Evolutionary conservation across 2,113 vertebrate genomes (phyloP).

Genomic region (Takifugu bimaculatus): DNA sequence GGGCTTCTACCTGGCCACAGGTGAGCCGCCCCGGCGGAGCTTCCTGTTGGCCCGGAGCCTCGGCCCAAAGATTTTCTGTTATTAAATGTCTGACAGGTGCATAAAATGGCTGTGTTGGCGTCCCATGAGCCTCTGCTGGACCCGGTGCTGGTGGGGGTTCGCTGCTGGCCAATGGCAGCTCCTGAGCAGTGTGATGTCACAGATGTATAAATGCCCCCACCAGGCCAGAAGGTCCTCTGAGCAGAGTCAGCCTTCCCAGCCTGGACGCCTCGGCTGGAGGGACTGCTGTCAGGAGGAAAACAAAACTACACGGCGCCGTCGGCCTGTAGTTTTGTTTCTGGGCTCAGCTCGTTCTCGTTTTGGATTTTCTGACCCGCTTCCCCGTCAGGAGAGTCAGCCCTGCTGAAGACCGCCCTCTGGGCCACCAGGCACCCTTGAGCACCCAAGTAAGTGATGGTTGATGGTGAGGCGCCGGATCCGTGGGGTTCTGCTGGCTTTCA

Average conservation of each 20-base stretch:
- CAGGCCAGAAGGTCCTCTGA: slow-evolving; percentile 79
- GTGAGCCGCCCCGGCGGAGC: no score
- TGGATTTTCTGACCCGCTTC: slow-evolving; percentile 81
- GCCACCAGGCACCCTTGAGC: slow-evolving; percentile 90
- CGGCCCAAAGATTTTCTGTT: neutral
- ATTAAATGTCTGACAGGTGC: slow-evolving; percentile 21
- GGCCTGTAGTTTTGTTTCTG: slow-evolving; percentile 97
- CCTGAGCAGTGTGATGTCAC: slow-evolving; percentile 43
- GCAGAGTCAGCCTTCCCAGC: slow-evolving; percentile 98
- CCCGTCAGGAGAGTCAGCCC: slow-evolving; percentile 84
- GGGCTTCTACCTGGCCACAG: no score
- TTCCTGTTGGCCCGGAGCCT: no score
- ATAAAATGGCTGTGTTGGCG: slow-evolving; percentile 25
- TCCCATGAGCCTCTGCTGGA: slow-evolving; percentile 35
- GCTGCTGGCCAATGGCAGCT: slow-evolving; percentile 74
- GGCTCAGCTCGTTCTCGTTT: slow-evolving; percentile 86
- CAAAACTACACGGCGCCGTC: slow-evolving; percentile 88
- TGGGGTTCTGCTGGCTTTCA: neutral
- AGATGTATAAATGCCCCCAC: slow-evolving; percentile 85
- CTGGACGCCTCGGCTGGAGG: slow-evolving; percentile 98
- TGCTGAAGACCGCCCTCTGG: slow-evolving; percentile 76
- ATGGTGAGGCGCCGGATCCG: slow-evolving; percentile 6
- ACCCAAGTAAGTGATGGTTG: slow-evolving; percentile 85
- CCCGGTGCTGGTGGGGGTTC: neutral
- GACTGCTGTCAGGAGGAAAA: slow-evolving; percentile 86